Percentiles rank a stretch among this genome's conserved stretches.
Conservation (phyloP, 2,113 vertebrate species). For the Ginglymostoma cirratum region DNA sequence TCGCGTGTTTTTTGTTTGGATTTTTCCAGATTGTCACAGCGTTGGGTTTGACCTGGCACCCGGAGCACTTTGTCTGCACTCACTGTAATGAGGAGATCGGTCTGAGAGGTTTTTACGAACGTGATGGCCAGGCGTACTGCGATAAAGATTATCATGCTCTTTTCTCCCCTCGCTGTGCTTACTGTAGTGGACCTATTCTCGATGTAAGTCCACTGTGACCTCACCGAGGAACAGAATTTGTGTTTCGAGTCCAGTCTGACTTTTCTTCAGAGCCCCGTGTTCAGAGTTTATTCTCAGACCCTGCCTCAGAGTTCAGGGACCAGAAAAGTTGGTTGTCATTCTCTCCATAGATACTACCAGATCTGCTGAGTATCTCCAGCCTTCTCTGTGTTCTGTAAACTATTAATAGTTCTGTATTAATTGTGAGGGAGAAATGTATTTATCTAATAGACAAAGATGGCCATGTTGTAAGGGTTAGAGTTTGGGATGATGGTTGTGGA, state of each 20-base stretch:
- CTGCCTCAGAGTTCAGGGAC: too few relatives aligned
- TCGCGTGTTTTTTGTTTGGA: too few relatives aligned
- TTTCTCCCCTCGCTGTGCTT: slow-evolving; percentile 74
- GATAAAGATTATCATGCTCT: slow-evolving; percentile 70
- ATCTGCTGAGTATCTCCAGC: too few relatives aligned
- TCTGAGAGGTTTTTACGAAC: slow-evolving; percentile 67
- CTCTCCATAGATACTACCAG: too few relatives aligned
- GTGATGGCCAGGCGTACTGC: slow-evolving; percentile 67
- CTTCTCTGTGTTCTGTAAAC: not conserved
- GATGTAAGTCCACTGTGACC: slow-evolving; percentile 51
- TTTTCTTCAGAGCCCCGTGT: too few relatives aligned
- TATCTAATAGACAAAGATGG: too few relatives aligned
- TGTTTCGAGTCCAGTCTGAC: too few relatives aligned
- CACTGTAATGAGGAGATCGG: slow-evolving; percentile 66
- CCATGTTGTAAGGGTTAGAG: too few relatives aligned
- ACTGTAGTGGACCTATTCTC: slow-evolving; percentile 68
- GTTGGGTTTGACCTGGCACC: slow-evolving; percentile 76
- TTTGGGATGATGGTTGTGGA: too few relatives aligned
- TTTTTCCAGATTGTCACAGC: slow-evolving; percentile 68
- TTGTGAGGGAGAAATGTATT: not conserved
- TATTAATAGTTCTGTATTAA: not conserved
- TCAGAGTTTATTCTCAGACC: too few relatives aligned
- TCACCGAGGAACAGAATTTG: too few relatives aligned
- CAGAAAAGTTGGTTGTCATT: too few relatives aligned
- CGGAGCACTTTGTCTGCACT: slow-evolving; percentile 75